Evolutionary conservation across 2,797 vertebrate genomes (phyloP).

Genomic region (Gadopsis marmoratus): DNA sequence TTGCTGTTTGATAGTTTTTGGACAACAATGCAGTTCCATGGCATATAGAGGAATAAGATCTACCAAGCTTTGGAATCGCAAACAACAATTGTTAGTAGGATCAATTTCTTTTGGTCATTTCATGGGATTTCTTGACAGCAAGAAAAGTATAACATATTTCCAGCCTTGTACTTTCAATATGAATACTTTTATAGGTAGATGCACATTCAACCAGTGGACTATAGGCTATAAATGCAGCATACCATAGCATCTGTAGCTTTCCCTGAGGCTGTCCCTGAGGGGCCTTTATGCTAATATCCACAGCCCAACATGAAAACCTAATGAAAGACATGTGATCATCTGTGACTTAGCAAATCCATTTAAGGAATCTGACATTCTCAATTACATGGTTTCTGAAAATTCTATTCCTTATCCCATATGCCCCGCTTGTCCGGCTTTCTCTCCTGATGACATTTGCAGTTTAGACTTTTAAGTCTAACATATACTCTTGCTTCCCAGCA

Average conservation of each 20-base stretch:
- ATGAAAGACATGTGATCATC: background rate
- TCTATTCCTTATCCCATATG: background rate
- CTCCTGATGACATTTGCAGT: background rate
- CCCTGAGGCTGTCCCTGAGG: background rate
- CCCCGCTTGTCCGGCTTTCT: too few relatives aligned
- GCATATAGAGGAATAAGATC: background rate
- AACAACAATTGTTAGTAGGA: background rate
- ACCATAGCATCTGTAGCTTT: background rate
- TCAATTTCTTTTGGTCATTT: background rate
- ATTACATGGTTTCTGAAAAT: background rate
- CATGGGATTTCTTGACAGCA: background rate
- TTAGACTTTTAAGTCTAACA: background rate
- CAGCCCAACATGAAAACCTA: background rate
- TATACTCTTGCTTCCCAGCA: too few relatives aligned
- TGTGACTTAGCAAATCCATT: background rate
- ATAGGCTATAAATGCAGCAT: background rate
- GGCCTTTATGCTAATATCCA: background rate
- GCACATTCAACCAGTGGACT: background rate
- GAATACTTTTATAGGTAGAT: background rate
- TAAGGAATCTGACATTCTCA: background rate
- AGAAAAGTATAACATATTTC: background rate
- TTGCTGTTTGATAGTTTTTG: background rate
- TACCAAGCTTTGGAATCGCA: background rate
- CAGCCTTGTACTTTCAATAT: background rate
- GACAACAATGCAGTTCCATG: background rate